Conservation (phyloP, 2,797 vertebrate species). For the Micropoecilia bifurca region DNA sequence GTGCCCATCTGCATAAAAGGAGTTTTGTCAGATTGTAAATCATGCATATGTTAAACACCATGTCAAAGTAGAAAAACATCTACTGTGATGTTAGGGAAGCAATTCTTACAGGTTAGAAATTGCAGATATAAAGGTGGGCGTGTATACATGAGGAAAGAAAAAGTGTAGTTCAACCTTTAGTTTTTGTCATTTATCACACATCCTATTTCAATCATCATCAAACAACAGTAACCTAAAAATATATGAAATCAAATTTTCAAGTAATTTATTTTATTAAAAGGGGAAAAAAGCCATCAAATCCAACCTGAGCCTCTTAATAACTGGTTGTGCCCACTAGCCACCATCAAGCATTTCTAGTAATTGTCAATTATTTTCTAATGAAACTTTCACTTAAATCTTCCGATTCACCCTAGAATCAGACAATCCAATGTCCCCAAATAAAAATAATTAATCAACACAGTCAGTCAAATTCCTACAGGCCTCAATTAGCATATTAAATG, state of each 20-base stretch:
- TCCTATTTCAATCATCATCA: not conserved
- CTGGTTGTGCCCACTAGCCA: no score
- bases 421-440: not conserved
- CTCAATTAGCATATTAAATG: not conserved
- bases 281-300: not conserved
- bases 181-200: not conserved
- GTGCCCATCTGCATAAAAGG: not conserved
- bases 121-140: no score
- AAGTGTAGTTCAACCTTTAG: not conserved
- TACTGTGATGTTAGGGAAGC: not conserved
- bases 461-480: not conserved
- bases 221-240: not conserved
- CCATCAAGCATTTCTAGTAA: not conserved
- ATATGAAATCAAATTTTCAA: not conserved
- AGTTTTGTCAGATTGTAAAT: not conserved
- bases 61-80: not conserved
- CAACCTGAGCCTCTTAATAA: not conserved
- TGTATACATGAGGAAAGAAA: not conserved
- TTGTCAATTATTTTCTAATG: no score
- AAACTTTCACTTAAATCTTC: not conserved
- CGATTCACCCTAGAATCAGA: not conserved
- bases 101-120: not conserved
- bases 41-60: not conserved
- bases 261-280: not conserved
- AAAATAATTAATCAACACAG: not conserved